phyloP scores from a whole-genome alignment of 1,140 invertebrate species.

The Danaus melanippus region DNA sequence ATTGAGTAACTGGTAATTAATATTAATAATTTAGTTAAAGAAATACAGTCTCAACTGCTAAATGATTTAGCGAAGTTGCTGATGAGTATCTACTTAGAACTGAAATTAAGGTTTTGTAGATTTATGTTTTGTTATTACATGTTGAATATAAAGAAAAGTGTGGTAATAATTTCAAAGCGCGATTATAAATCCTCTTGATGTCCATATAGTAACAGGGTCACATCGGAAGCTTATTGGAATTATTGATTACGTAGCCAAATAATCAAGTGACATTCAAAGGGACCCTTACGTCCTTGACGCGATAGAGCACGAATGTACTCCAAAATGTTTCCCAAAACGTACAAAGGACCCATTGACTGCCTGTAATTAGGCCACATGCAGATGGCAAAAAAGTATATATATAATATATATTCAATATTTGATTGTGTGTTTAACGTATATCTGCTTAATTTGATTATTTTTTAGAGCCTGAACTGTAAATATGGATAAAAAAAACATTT shows the following conservation, averaged over 20 bases:
- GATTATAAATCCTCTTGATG: no score
- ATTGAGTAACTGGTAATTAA: slow-evolving; percentile 21
- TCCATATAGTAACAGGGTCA: no score
- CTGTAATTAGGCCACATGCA: slow-evolving; percentile 16
- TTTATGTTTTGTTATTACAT: no score
- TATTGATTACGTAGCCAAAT: slow-evolving; percentile 16
- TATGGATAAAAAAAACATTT: no score
- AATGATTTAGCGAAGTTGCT: slow-evolving; percentile 16
- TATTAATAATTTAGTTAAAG: slow-evolving; percentile 31
- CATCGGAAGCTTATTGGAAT: background rate
- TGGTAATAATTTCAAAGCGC: no score
- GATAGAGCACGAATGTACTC: slow-evolving; percentile 20
- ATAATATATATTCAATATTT: no score
- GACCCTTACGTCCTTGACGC: slow-evolving; percentile 17
- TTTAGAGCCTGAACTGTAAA: no score
- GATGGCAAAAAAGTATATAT: background rate
- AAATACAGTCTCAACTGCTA: slow-evolving; percentile 19
- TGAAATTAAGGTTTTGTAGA: no score
- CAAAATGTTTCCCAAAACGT: slow-evolving; percentile 6
- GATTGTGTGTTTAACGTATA: no score
- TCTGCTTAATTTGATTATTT: no score
- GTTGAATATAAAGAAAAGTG: no score
- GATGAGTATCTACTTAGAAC: no score
- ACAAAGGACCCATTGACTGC: slow-evolving; percentile 10
- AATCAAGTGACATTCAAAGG: slow-evolving; percentile 9